Evolutionary conservation across 2,797 vertebrate species (phyloP), one percentile per base, ranked within the genome.

Genomic region (Gephyroberyx darwinii): DNA sequence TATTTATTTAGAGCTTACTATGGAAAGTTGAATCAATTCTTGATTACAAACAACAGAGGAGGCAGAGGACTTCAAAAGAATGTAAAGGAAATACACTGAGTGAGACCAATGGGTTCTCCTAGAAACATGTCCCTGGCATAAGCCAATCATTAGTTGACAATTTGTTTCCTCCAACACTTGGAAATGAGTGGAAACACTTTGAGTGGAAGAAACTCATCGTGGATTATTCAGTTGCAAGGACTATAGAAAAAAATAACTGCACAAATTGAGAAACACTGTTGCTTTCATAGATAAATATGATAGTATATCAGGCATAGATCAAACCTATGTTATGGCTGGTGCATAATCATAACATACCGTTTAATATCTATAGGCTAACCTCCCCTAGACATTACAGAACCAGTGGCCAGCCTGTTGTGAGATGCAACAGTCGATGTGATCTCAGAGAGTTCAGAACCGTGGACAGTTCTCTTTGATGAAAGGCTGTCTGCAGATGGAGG

Each of bases 391-490:
- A 2, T 45, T 5, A 6, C 4, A 61, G 8, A 17, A 10, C 43
- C 41, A 37, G 59, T 9, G 39, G 8, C 39, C 52, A 50, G 65
- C 45, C 14, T 76, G 54, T 8, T 71, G 51, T 30, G 7, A 22
- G 30, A 37, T 48, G 37, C 45, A 56, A 17, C 50, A 39, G 45
- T 26, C 65, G 61, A 26, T 41, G 57, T 45, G 57, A 60, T 22
- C 2, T 2, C 52, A 22, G 12, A 4, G 35, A 58, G 72, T 88
- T 91, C 90, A 92, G 89, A 79, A 92, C 89, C 88, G 67, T 84
- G 91, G 92, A 92, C 90, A 93, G 90, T 80, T 87, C 81, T 80
- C 54, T 20, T 17, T 47, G 31, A 41, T 43, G 43, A 14, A 71
- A 26, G 41, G 26, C 41, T 50, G 20, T 30, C 60, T 12, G 74